Evolutionary conservation across 2,888 invertebrate genomes (phyloP), one percentile per base, ranked within the genome.

Genomic region (Chaetogeoica ovagalla): DNA sequence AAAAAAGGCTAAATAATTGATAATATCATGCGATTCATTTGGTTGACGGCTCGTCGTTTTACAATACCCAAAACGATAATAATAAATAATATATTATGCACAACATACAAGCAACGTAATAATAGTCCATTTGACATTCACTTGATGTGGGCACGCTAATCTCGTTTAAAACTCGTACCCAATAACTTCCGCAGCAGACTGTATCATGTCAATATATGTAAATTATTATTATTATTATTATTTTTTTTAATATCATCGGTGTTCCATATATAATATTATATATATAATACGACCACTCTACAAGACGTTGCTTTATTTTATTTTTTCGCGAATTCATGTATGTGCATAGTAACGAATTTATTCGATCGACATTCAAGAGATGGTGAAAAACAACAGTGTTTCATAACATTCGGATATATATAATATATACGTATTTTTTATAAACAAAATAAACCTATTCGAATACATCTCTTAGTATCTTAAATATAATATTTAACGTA

Each of bases 151-250:
- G 37, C 70, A 57, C 37, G n/a, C 57, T 70, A 9, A 43, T 43
- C n/a, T 70, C 70, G 70, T 70, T 70, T 70, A 70, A 70, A 70
- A 70, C 57, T n/a, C 11, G 11, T 57, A 57, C 30, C 37, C 70
- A 70, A 70, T 70, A 57, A 57, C 15, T 57, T 70, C 70, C 70
- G 57, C 57, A 70, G 57, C 57, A 70, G 70, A 37, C 55, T 5
- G 21, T 37, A 57, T 57, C 57, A 57, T 57, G 55, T 57, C 70
- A 37, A 39, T 57, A 70, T 37, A 57, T n/a, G 70, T 70, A 70
- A 70, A 70, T 70, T 57, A 11, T n/a, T n/a, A 70, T 57, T 70
- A 37, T 57, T 70, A 13, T 70, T 57, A 57, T 57, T 70, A 39
- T 70, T 4, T 30, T 30, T 30, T 30, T 4, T 2, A 30, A 30